Evolutionary conservation across 1,140 invertebrate species (phyloP), one percentile per base, ranked within the genome.

Genomic region (Drosophila kurseongensis): DNA sequence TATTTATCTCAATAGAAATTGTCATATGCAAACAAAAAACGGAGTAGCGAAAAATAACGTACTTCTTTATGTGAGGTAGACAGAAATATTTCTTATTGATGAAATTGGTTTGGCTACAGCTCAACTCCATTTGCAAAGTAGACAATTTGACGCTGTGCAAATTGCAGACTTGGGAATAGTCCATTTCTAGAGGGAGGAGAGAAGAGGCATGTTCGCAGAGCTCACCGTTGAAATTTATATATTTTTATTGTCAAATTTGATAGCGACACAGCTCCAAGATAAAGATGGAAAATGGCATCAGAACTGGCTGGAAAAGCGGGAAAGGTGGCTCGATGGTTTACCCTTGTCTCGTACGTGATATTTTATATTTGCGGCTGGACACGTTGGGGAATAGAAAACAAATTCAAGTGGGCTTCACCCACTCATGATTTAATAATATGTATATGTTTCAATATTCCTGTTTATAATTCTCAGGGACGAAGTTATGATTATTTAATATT

Each of bases 241-340:
- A 82, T 78, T 83, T 86, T 88, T 88, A 88, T 89, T 88, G 83
- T 88, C 80, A 89, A 88, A 88, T 89, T 88, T 76, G 68, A 71
- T 29, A 67, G 56, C 77, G 65, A 68, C 60, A 66, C 65, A 29
- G 27, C 60, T 50, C 74, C 44, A 58, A 71, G 68, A 71, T 57
- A 44, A 71, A 71, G 67, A 71, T 72, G 68, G 68, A 58, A 71
- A 57, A 14, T 35, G 45, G 63, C 23, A 32, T n/a, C 23, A 27
- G 16, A 65, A 35, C 18, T 62, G 32, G 35, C 44, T 18, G 35
- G 48, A 56, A 27, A 32, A 8, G 35, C n/a, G 38, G 23, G 18
- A 35, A 18, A 9, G 35, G 63, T 23, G 13, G 56, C 23, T 44
- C 48, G 48, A 45, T 68, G 61, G 47, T 42, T 82, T 63, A 89